A percentile compares a stretch with the other conserved stretches of the same genome.
These are phyloP conservation scores for Salminus brasiliensis DNA, from an alignment of 2,113 vertebrate species.

Conservation along the genomic window DNA sequence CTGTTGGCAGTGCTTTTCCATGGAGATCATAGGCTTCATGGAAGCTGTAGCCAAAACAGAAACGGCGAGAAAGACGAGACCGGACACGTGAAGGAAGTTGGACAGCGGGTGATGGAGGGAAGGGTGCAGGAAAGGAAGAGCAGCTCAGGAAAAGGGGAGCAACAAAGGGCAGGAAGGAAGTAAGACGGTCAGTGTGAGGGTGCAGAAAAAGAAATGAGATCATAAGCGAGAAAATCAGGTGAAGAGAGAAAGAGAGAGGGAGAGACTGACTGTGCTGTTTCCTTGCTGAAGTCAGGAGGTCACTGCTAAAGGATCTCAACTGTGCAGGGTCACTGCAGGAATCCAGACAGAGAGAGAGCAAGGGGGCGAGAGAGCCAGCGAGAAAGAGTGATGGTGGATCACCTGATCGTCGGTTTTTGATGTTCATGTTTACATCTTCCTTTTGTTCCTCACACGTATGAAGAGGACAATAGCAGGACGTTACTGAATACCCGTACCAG, in stretches of 20 bases:
- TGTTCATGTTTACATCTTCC: slow-evolving; percentile 1
- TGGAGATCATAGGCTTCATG: not conserved
- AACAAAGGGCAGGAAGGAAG: slow-evolving; percentile 36
- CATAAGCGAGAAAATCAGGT: slow-evolving; percentile 2
- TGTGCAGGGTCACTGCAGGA: slow-evolving; percentile 31
- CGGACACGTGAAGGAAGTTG: slow-evolving; percentile 27
- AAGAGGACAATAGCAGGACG: slow-evolving; percentile 1
- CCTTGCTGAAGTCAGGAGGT: slow-evolving; percentile 24
- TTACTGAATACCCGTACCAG: not conserved
- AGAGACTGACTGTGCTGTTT: not conserved
- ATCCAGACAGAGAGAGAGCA: slow-evolving; percentile 13
- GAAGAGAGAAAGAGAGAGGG: not conserved
- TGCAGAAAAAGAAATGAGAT: not conserved
- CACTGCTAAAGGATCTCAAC: slow-evolving; percentile 34
- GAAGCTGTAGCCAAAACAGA: not conserved
- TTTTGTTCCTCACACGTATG: not conserved
- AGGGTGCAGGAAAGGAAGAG: slow-evolving; percentile 21
- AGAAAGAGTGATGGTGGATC: not conserved
- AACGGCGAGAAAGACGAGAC: not conserved
- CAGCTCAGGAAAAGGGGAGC: slow-evolving; percentile 10
- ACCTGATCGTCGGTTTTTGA: not conserved
- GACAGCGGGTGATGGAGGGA: not conserved
- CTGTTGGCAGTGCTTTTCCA: not conserved
- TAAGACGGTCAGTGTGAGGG: not conserved
- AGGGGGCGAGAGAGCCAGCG: not conserved